Base-by-base conservation (phyloP, 2,888 invertebrate species). In the Himalopsyche kuldschensis region DNA sequence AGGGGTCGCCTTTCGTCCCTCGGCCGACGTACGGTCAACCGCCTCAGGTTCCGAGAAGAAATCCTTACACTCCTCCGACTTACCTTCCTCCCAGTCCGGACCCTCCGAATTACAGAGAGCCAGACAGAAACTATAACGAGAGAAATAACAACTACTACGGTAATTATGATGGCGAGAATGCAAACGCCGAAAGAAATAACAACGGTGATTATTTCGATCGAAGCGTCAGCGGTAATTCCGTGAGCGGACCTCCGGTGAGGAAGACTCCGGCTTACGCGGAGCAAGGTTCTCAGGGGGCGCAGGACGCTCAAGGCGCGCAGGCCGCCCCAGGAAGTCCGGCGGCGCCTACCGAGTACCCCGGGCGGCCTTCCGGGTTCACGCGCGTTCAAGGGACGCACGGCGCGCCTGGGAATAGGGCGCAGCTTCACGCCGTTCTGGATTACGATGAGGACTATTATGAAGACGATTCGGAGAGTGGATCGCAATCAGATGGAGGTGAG, bases 351-450 rank as follows among this genome's bases (percentile, higher is more conserved):
- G 83, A 88, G 24, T 92, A 91, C 85, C 91, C 92, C 0, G 91
- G 92, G 82, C 91, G 93, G 85, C 93, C 94, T 46, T 93, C 94
- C 3, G 94, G 94, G 5, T 95, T 93, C 88, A 94, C 94, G 17
- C 93, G 94, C 87, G 95, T 95, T 75, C 93, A 93, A 85, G 91
- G 92, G 1, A 91, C 92, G 1, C 92, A 92, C 1, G 91, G 90
- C 84, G 94, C 90, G 87, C 91, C 84, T 0, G 86, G 86, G 4
- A 90, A 91, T 20, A 93, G 93, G 88, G 94, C 94, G 1, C 94
- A 94, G 87, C 90, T 95, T 84, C 95, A 95, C 89, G 95, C 95
- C 4, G 94, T 95, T 30, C 91, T 95, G 79, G 95, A 95, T 88
- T 95, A 95, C 87, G 95, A 95, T 87, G 93, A 93, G 84, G 91